Percentiles rank a stretch among this genome's conserved stretches.
phyloP scores from a whole-genome alignment of 1,140 invertebrate genomes.

The Ooceraea biroi region DNA sequence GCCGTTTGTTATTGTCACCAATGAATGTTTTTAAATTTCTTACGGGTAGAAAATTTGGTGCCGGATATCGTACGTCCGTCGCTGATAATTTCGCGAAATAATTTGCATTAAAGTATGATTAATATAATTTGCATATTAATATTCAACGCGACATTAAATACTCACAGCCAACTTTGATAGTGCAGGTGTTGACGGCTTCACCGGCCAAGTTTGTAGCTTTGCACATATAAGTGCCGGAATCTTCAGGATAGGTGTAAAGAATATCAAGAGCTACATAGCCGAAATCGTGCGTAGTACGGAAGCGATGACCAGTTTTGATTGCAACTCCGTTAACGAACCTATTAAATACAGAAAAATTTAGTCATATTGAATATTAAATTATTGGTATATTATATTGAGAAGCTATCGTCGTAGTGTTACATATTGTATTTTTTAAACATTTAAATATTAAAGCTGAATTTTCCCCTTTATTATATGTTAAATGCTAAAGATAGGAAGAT shows the following conservation, averaged over 20 bases:
- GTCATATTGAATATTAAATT: not conserved
- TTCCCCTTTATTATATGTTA: no score
- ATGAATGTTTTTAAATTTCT: not conserved
- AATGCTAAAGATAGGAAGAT: no score
- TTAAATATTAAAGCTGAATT: not conserved
- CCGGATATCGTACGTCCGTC: not conserved
- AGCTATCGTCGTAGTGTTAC: not conserved
- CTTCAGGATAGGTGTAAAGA: constrained; percentile 96
- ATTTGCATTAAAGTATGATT: not conserved
- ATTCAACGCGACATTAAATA: constrained; percentile 52
- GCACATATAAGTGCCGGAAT: constrained; percentile 97
- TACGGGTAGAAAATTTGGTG: constrained; percentile 18
- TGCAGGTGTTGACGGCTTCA: constrained; percentile 96
- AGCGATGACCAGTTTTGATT: constrained; percentile 91
- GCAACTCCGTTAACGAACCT: constrained; percentile 85
- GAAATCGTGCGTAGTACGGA: constrained; percentile 97
- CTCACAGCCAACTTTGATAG: constrained; percentile 92
- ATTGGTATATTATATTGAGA: not conserved
- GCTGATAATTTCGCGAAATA: constrained; percentile 32
- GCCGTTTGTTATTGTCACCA: not conserved
- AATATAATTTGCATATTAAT: not conserved
- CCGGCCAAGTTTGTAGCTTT: constrained; percentile 96
- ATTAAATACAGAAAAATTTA: constrained; percentile 19
- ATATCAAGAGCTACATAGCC: constrained; percentile 98
- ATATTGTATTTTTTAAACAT: not conserved